A percentile compares a stretch with the other conserved stretches of the same genome.
phyloP scores from a whole-genome alignment of 1,140 invertebrate species.

The Ganaspis sp. region DNA sequence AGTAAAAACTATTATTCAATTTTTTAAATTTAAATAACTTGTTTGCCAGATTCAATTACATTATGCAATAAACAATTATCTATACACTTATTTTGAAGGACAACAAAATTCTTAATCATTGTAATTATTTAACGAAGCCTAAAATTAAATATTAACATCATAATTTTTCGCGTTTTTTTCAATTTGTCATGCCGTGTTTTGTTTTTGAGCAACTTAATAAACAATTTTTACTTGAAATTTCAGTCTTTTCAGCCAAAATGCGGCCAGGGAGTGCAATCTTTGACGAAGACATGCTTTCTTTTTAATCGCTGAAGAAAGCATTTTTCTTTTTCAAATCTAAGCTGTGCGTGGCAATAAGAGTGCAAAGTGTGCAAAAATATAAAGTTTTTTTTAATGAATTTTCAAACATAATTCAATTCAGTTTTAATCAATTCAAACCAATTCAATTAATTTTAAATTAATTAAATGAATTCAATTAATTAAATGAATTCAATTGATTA shows the following conservation, averaged over 20 bases:
- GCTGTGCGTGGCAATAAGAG: conserved; percentile 61
- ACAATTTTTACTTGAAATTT: conserved; percentile 10
- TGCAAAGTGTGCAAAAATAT: conserved; percentile 52
- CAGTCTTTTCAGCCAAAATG: conserved; percentile 40
- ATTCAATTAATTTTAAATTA: no score
- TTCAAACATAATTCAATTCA: conserved; percentile 32
- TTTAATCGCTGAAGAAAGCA: conserved; percentile 22
- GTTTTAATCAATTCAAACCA: no score
- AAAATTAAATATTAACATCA: not conserved
- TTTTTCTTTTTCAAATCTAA: conserved; percentile 39
- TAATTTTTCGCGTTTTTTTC: not conserved
- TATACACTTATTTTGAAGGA: not conserved
- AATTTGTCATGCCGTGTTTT: not conserved
- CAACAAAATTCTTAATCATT: not conserved
- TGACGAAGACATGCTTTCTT: not conserved
- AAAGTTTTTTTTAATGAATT: no score
- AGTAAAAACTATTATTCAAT: no score
- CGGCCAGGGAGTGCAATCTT: not conserved
- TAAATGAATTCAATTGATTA: no score
- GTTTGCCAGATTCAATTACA: not conserved
- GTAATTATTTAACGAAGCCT: not conserved
- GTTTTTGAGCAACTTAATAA: not conserved
- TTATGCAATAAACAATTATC: not conserved
- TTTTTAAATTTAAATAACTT: not conserved
- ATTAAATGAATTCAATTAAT: no score